A percentile compares a stretch with the other conserved stretches of the same genome.
These are phyloP conservation scores for Sarcophilus harrisii DNA, from an alignment of 2,797 vertebrate species.

Conservation along the genomic window DNA sequence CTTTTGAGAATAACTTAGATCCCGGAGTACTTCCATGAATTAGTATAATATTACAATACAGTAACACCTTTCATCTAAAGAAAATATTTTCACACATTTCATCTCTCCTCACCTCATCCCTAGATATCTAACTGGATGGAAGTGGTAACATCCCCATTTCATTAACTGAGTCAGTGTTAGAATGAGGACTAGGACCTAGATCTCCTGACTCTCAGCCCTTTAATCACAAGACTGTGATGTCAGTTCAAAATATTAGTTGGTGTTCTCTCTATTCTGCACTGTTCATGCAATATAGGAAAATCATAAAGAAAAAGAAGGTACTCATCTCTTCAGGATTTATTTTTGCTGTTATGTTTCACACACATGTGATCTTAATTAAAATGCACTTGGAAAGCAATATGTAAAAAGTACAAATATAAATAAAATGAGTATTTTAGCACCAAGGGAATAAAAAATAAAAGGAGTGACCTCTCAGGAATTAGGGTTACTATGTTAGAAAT, in stretches of 20 bases:
- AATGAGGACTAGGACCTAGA: not conserved
- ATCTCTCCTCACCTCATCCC: not conserved
- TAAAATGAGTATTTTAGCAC: not conserved
- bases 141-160: not conserved
- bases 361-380: not conserved
- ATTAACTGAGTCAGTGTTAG: not conserved
- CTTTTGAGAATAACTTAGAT: not conserved
- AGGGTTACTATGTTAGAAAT: not conserved
- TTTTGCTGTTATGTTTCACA: not conserved
- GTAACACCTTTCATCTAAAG: not conserved
- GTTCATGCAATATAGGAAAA: not conserved
- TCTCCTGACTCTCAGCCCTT: not conserved
- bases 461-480: not conserved
- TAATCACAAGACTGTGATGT: not conserved
- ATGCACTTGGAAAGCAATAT: not conserved
- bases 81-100: not conserved
- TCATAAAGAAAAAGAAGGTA: not conserved
- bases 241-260: not conserved
- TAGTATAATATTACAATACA: conserved; percentile 1
- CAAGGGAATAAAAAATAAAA: not conserved
- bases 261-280: too few relatives aligned
- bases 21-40: not conserved
- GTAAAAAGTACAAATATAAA: not conserved
- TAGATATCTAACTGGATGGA: not conserved
- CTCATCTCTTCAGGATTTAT: not conserved